Conservation (phyloP, 2,113 vertebrate species). For the Aptenodytes forsteri region DNA sequence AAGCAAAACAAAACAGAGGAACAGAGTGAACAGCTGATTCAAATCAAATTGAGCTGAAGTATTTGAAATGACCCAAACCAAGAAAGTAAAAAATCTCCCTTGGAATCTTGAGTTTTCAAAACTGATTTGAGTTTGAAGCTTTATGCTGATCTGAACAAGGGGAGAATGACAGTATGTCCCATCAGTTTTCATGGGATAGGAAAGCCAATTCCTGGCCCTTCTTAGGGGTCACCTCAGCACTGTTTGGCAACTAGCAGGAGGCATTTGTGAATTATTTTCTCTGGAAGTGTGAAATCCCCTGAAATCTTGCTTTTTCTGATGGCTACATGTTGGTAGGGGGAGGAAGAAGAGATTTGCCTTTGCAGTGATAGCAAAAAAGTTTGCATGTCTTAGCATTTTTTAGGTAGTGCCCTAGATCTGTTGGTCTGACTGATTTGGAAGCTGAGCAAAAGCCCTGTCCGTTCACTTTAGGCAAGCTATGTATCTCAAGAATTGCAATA, state of each 20-base stretch:
- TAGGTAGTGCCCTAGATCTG: not conserved
- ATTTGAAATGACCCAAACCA: not conserved
- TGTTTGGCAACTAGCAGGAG: not conserved
- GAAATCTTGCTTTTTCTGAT: not conserved
- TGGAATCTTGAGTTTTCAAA: not conserved
- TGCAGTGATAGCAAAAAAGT: not conserved
- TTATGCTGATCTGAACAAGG: not conserved
- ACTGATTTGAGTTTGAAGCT: not conserved
- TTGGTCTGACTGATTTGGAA: not conserved
- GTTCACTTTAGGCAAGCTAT: not conserved
- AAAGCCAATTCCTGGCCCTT: not conserved
- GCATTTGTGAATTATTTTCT: not conserved
- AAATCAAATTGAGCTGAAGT: not conserved
- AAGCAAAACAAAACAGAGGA: not conserved
- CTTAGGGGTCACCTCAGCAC: not conserved
- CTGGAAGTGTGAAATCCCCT: not conserved
- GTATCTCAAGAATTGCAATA: not conserved
- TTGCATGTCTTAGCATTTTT: not conserved
- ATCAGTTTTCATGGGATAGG: not conserved
- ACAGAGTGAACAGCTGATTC: not conserved
- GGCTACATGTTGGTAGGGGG: not conserved
- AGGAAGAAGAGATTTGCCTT: not conserved
- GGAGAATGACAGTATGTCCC: fast-evolving
- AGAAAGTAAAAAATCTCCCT: not conserved
- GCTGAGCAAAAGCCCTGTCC: not conserved